These are phyloP conservation scores for Drosophila tanythrix DNA, from an alignment of 2,888 invertebrate species.

Conservation along the genomic window DNA sequence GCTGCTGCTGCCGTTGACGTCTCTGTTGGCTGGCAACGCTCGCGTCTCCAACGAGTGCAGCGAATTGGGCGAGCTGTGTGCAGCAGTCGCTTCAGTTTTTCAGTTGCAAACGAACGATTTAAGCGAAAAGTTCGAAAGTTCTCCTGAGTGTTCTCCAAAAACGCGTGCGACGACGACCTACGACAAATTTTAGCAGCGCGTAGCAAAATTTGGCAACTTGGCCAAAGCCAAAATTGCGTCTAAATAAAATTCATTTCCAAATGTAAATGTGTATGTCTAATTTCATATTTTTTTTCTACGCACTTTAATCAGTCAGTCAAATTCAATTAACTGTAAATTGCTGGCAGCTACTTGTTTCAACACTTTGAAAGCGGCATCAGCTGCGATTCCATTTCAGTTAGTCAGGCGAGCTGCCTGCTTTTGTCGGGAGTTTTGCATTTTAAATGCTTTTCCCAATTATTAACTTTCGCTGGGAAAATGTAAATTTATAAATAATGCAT, in stretches of 20 bases:
- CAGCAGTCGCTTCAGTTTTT: constrained; percentile 81
- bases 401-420: constrained; percentile 3
- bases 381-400: constrained; percentile 25
- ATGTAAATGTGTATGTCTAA: not conserved
- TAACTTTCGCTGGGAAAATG: not conserved
- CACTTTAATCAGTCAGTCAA: constrained; percentile 9
- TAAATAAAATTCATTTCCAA: not conserved
- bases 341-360: constrained; percentile 3
- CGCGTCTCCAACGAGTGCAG: constrained; percentile 62
- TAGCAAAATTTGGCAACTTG: constrained; percentile 19
- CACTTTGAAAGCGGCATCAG: constrained; percentile 26
- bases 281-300: not conserved
- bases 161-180: constrained; percentile 52
- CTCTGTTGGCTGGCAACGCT: constrained; percentile 43
- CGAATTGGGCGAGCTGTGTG: constrained; percentile 64
- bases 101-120: constrained; percentile 84
- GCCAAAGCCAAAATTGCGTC: constrained; percentile 1
- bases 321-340: not conserved
- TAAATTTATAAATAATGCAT: not conserved
- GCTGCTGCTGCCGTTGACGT: constrained; percentile 20
- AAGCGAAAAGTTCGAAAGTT: constrained; percentile 78
- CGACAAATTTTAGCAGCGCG: constrained; percentile 37
- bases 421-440: constrained; percentile 26
- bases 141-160: constrained; percentile 23
- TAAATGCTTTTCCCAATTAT: not conserved